phyloP scores from a whole-genome alignment of 2,888 invertebrate species.

The Drosophila seclusa region DNA sequence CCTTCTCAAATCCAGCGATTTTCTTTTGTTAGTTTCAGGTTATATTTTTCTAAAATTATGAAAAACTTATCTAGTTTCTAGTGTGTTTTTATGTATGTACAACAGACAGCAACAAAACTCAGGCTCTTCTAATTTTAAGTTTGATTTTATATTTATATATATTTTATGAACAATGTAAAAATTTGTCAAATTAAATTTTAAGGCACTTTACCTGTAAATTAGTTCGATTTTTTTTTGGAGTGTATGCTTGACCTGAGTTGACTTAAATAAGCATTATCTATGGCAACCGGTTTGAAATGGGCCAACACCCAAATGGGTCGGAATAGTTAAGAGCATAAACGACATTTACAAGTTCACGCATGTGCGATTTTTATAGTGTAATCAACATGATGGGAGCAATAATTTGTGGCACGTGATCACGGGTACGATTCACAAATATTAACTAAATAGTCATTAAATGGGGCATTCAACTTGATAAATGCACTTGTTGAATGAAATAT shows the following conservation, averaged over 20 bases:
- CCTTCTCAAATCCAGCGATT: accelerated
- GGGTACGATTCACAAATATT: conserved; percentile 18
- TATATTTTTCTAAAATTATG: not conserved
- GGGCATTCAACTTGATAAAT: conserved; percentile 21
- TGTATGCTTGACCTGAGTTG: too few species aligned
- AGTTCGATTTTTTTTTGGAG: not conserved
- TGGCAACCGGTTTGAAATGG: conserved; percentile 38
- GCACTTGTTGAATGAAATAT: conserved; percentile 35
- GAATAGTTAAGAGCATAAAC: not conserved
- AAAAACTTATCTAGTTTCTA: not conserved
- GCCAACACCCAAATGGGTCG: conserved; percentile 3
- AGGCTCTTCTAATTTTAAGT: not conserved
- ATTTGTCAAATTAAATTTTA: not conserved
- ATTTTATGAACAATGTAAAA: not conserved
- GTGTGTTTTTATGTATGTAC: not conserved
- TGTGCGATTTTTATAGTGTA: conserved; percentile 51
- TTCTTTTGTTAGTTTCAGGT: not conserved
- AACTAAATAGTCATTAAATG: conserved; percentile 18
- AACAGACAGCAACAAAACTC: not conserved
- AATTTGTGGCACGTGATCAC: conserved; percentile 46
- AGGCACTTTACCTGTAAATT: not conserved
- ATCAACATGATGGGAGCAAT: conserved; percentile 45
- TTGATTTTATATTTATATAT: too few species aligned
- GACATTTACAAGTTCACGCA: conserved; percentile 51
- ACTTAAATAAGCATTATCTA: not conserved